These are phyloP conservation scores for Hippocampus guttulatus DNA, from an alignment of 2,113 vertebrate genomes.

Conservation along the genomic window DNA sequence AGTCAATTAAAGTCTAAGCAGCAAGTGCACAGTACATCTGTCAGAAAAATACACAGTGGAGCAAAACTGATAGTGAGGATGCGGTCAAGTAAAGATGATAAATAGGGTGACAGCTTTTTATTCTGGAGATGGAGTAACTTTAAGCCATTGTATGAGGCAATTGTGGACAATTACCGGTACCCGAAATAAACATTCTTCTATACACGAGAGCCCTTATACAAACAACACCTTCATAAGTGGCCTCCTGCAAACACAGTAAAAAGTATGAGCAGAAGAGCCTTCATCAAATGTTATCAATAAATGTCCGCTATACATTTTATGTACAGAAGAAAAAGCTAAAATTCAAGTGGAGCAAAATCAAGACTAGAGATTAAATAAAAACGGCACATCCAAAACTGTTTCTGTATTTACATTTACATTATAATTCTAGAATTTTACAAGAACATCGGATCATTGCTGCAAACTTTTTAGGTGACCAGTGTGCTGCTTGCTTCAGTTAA, in stretches of 20 bases:
- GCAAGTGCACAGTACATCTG: slow-evolving; percentile 5
- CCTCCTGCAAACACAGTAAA: slow-evolving; percentile 22
- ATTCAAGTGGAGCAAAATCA: not conserved
- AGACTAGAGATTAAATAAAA: slow-evolving; percentile 15
- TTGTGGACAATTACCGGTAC: slow-evolving; percentile 3
- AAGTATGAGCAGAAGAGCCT: slow-evolving; percentile 21
- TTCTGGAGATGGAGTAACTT: slow-evolving; percentile 16
- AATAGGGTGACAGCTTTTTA: slow-evolving; percentile 12
- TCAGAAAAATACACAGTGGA: slow-evolving; percentile 21
- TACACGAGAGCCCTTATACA: slow-evolving; percentile 53
- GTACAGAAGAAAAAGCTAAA: slow-evolving; percentile 27
- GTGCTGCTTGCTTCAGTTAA: slow-evolving; percentile 47
- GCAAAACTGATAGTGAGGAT: not conserved
- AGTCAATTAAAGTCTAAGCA: not conserved
- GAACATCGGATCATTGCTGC: slow-evolving; percentile 21
- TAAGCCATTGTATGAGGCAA: slow-evolving; percentile 11
- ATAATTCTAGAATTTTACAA: slow-evolving; percentile 41
- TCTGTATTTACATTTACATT: slow-evolving; percentile 64
- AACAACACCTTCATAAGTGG: slow-evolving; percentile 24
- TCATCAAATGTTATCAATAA: slow-evolving; percentile 18
- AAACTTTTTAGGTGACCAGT: slow-evolving; percentile 33
- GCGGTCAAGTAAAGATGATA: slow-evolving; percentile 11
- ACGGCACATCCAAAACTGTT: slow-evolving; percentile 32
- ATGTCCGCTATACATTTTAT: slow-evolving; percentile 35
- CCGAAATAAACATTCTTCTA: slow-evolving; percentile 16